Conservation (phyloP, 2,888 invertebrate species). For the Ectemnius continuus region DNA sequence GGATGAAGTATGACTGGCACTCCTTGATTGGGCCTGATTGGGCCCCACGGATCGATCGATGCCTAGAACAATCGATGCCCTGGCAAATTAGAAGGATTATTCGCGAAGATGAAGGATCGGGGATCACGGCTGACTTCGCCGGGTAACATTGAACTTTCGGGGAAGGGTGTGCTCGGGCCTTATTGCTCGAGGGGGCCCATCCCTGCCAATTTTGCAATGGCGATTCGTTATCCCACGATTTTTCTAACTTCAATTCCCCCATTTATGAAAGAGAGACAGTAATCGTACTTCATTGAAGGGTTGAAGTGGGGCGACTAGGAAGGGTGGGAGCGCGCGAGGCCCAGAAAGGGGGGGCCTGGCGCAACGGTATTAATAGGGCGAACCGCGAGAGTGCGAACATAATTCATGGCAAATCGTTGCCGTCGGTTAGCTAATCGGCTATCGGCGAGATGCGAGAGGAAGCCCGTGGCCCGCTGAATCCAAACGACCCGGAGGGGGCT, state of each 20-base stretch:
- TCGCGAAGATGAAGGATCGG: slow-evolving; percentile 29
- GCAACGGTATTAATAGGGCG: slow-evolving; percentile 58
- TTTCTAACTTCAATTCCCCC: too few relatives aligned
- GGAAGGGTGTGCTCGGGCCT: slow-evolving; percentile 20
- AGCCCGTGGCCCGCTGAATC: slow-evolving; percentile 56
- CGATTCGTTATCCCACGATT: too few relatives aligned
- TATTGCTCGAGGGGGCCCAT: slow-evolving; percentile 7
- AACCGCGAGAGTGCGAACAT: slow-evolving; percentile 55
- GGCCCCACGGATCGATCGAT: background rate
- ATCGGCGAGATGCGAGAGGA: background rate
- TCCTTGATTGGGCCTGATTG: slow-evolving; percentile 10
- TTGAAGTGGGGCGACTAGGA: background rate
- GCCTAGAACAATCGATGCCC: background rate
- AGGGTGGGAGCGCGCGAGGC: slow-evolving; percentile 10
- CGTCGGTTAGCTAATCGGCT: slow-evolving; percentile 68
- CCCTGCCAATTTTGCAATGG: too few relatives aligned
- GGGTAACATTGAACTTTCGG: slow-evolving; percentile 52
- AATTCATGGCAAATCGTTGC: slow-evolving; percentile 61
- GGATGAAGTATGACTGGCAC: background rate
- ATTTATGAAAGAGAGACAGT: too few relatives aligned
- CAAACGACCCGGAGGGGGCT: slow-evolving; percentile 53
- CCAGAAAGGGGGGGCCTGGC: slow-evolving; percentile 35
- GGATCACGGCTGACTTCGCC: slow-evolving; percentile 31
- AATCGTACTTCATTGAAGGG: too few relatives aligned
- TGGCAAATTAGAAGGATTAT: background rate